A percentile compares a stretch with the other conserved stretches of the same genome.
These are phyloP conservation scores for Lamellibrachia satsuma DNA, from an alignment of 2,888 invertebrate species.

Conservation along the genomic window DNA sequence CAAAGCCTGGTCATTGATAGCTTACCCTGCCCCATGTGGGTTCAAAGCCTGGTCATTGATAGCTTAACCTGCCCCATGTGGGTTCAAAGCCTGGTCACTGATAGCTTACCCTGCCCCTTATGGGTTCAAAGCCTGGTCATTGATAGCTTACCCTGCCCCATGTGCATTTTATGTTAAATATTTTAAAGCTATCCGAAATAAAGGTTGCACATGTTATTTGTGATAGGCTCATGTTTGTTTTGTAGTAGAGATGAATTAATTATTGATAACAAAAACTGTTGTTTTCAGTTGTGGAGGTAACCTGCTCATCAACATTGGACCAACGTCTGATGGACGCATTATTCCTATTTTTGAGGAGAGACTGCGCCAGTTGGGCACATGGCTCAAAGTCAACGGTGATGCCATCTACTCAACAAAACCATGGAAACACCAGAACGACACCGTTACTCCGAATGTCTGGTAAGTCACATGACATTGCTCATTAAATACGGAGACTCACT, in stretches of 20 bases:
- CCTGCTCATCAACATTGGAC: slow-evolving; percentile 84
- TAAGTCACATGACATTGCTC: slow-evolving; percentile 60
- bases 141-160: no score
- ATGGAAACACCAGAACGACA: slow-evolving; percentile 82
- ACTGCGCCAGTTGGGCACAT: slow-evolving; percentile 78
- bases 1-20: no score
- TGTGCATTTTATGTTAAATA: not conserved
- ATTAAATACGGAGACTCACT: no score
- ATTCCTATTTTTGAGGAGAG: slow-evolving; percentile 87
- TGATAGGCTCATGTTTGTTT: not conserved
- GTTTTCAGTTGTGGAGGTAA: slow-evolving; percentile 72
- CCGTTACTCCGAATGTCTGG: slow-evolving; percentile 78
- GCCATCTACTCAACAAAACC: slow-evolving; percentile 83
- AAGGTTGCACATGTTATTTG: not conserved
- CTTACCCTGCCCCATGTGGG: no score
- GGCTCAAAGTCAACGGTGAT: slow-evolving; percentile 86
- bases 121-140: not conserved
- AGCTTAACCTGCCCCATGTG: not conserved
- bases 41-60: not conserved
- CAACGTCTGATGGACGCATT: slow-evolving; percentile 88
- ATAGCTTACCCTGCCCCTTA: not conserved
- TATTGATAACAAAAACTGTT: not conserved
- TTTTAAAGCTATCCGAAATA: not conserved
- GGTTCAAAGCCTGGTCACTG: not conserved
- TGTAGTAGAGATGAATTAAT: not conserved